Base-by-base conservation (phyloP, 2,888 invertebrate species). In the Lepas anatifera region DNA sequence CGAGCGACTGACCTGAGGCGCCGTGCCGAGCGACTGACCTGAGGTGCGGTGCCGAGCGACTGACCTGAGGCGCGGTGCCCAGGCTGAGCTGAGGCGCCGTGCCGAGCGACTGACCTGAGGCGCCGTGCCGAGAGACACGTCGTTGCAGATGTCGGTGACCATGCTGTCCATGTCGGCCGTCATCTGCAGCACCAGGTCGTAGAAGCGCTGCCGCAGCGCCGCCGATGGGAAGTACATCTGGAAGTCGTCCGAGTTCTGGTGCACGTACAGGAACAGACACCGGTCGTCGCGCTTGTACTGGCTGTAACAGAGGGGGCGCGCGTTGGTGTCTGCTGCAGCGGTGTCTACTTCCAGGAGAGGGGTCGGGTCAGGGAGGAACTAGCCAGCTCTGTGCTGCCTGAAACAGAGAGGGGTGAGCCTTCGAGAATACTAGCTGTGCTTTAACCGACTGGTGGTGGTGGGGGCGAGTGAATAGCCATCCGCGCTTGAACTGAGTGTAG, bases 231-330 rank as follows among this genome's bases (percentile, higher is more conserved):
- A 89, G 81, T 90, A 96, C 81, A 99, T 94, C 86, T 98, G 97
- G 83, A 99, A 99, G 81, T 98, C 97, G 78, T 97, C 96, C 0
- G 96, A 96, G 80, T 98, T 97, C 80, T 96, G 92, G 80, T 95
- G 92, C 46, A 99, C 98, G 80, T 99, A 99, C 0, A 99, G 84
- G 80, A 97, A 97, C 18, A 98, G 85, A 74, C 96, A 96, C 27
- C 97, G 85, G 77, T 95, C 93, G 80, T 99, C 98, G 58, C 96
- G 86, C 81, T 96, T 97, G 81, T 96, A 98, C 72, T 95, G 83
- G 82, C 95, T 94, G 79, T 67, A 32, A 41, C 71, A 70, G 35
- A 63, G 4, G 37, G 35, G 18, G 22, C 27, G 16, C n/a, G 11
- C 29, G 48, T n/a, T n/a, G n/a, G n/a, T n/a, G n/a, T n/a, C n/a